phyloP scores from a whole-genome alignment of 2,113 vertebrate genomes.

The Elanus axillaris region DNA sequence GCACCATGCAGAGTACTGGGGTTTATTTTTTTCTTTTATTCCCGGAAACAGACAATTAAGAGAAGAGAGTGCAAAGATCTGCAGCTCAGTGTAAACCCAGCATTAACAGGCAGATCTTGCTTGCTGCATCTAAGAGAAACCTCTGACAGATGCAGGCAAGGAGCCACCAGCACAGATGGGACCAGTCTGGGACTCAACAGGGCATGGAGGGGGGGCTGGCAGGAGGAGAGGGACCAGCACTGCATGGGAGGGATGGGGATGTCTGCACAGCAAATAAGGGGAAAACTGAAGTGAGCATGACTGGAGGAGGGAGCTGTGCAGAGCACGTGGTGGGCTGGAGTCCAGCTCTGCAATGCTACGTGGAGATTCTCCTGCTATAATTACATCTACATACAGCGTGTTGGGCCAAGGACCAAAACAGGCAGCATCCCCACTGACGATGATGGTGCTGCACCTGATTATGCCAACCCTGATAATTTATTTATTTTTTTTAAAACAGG shows the following conservation, averaged over 20 bases:
- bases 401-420: neutral
- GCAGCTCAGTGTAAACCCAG: neutral
- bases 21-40: neutral
- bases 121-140: neutral
- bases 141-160: neutral
- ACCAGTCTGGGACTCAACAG: neutral
- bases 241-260: fast-evolving
- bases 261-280: fast-evolving
- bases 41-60: neutral
- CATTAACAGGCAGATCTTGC: neutral
- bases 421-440: neutral
- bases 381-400: fast-evolving
- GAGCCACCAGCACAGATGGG: fast-evolving
- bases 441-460: neutral
- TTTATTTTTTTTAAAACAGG: too few species aligned
- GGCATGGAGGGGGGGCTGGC: fast-evolving
- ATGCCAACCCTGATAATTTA: neutral
- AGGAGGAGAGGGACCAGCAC: neutral
- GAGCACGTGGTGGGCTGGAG: neutral
- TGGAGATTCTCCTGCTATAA: neutral
- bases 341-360: neutral
- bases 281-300: fast-evolving
- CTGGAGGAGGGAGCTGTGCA: neutral
- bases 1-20: neutral
- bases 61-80: neutral